Base-by-base conservation (phyloP, 2,888 invertebrate genomes). In the Elysia crispata region DNA sequence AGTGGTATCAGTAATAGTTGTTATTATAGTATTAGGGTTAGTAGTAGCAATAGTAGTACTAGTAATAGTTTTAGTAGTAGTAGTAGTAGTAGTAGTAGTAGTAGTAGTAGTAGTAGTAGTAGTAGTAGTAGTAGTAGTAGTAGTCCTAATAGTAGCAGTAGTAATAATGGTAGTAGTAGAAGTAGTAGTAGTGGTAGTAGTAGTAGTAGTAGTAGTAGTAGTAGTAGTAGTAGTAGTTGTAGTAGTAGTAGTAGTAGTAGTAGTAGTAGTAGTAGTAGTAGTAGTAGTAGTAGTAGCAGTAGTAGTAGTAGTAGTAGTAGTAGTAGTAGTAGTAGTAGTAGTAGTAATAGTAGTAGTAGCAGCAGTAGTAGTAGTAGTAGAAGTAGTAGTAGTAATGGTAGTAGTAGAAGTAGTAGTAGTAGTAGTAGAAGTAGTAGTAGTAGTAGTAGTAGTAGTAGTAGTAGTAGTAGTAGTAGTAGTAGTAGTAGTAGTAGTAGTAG, bases 201-300 rank as follows among this genome's bases (percentile, higher is more conserved):
- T 60, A 60, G 60, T 60, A 60, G 60, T 60, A 60, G 60, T 60
- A 60, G 60, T 60, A 60, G 60, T 60, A 60, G 60, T 60, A 60
- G 60, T 60, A 60, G n/a, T 23, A 60, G 60, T 60, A 60, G 60
- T 60, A 60, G 60, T 60, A 60, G 60, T 60, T 31, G 69, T 69
- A 69, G 69, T 69, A 69, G 69, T 69, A 69, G 69, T 69, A 69
- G 69, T 69, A 69, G 69, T 69, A 69, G 69, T 69, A 69, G 69
- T 69, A 28, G 69, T 69, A 69, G 69, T 69, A 69, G 69, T 69
- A 28, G 69, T 69, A 69, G 69, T 69, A 69, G 69, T 69, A 69
- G 69, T 69, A 69, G 69, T 69, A 69, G 69, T 69, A 69, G 69
- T 69, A 69, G 69, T 69, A 69, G 69, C 31, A 69, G 69, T 69